Evolutionary conservation across 2,888 invertebrate genomes (phyloP).

Genomic region (Achlya flavicornis): DNA sequence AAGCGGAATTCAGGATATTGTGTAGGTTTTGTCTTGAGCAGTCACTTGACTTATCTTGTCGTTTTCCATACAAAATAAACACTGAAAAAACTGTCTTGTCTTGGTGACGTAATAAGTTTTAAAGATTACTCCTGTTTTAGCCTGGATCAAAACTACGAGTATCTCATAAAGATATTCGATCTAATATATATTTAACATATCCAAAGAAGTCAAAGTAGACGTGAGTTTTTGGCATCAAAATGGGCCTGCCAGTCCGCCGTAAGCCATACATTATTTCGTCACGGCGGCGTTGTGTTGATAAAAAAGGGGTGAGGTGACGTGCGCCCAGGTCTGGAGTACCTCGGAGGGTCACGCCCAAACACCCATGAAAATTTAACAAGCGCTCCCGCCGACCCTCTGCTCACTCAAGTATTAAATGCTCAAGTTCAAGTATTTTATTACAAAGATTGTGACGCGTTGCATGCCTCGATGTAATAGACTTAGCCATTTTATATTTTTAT

Average conservation of each 20-base stretch:
- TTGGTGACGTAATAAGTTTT: no score
- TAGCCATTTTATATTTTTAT: neutral
- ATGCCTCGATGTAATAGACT: neutral
- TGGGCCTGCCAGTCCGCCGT: neutral
- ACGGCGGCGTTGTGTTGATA: neutral
- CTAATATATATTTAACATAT: no score
- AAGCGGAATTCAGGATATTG: no score
- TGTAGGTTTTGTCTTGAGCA: no score
- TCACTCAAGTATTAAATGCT: slow-evolving; percentile 18
- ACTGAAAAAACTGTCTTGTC: no score
- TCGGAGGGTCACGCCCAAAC: slow-evolving; percentile 31
- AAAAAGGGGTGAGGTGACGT: slow-evolving; percentile 15
- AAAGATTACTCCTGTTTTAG: no score
- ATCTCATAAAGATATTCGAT: no score
- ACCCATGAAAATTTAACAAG: slow-evolving; percentile 75
- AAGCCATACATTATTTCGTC: neutral
- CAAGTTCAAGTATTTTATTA: slow-evolving; percentile 19
- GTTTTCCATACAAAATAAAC: no score
- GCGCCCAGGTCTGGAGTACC: slow-evolving; percentile 27
- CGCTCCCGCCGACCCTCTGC: slow-evolving; percentile 16
- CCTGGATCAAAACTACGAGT: no score
- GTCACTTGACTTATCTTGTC: no score
- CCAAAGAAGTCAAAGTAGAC: no score
- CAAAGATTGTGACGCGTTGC: slow-evolving; percentile 1
- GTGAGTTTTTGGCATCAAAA: neutral